A percentile compares a stretch with the other conserved stretches of the same genome.
Conservation (phyloP, 2,113 vertebrate species). For the Colius striatus region DNA sequence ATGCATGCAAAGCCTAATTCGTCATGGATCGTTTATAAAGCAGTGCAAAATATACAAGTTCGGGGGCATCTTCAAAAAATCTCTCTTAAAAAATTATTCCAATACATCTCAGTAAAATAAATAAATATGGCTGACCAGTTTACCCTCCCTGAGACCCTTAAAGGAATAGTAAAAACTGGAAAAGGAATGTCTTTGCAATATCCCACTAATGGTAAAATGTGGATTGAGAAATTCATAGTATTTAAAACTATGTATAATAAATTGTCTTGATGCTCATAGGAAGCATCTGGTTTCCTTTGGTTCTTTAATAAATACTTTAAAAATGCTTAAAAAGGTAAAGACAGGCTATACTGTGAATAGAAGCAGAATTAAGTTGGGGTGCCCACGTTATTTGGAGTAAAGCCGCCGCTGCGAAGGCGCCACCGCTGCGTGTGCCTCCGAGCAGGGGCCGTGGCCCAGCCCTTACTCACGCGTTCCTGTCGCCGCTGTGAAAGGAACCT, state of each 20-base stretch:
- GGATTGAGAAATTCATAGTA: constrained; percentile 83
- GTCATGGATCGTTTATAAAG: constrained; percentile 74
- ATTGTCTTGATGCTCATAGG: constrained; percentile 76
- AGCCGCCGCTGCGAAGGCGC: constrained; percentile 69
- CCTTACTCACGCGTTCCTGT: constrained; percentile 63
- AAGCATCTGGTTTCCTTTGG: constrained; percentile 84
- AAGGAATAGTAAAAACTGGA: constrained; percentile 85
- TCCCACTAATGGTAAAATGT: constrained; percentile 80
- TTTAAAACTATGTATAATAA: constrained; percentile 83
- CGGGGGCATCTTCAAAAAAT: constrained; percentile 78
- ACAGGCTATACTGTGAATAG: constrained; percentile 88
- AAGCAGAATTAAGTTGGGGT: constrained; percentile 84
- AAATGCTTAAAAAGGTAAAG: constrained; percentile 90
- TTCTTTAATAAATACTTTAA: constrained; percentile 93
- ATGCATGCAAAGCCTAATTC: constrained; percentile 76
- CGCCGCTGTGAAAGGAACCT: constrained; percentile 74
- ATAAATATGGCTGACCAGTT: constrained; percentile 88
- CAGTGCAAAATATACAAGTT: constrained; percentile 83
- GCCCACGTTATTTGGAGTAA: constrained; percentile 55
- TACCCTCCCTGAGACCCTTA: constrained; percentile 87
- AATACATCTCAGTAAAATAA: constrained; percentile 81
- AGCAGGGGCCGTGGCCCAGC: constrained; percentile 41
- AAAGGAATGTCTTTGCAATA: constrained; percentile 87
- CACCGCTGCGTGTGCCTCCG: constrained; percentile 34
- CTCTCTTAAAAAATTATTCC: constrained; percentile 82